These are phyloP conservation scores for Leucoptera coffeella DNA, from an alignment of 2,888 invertebrate species.

Conservation along the genomic window DNA sequence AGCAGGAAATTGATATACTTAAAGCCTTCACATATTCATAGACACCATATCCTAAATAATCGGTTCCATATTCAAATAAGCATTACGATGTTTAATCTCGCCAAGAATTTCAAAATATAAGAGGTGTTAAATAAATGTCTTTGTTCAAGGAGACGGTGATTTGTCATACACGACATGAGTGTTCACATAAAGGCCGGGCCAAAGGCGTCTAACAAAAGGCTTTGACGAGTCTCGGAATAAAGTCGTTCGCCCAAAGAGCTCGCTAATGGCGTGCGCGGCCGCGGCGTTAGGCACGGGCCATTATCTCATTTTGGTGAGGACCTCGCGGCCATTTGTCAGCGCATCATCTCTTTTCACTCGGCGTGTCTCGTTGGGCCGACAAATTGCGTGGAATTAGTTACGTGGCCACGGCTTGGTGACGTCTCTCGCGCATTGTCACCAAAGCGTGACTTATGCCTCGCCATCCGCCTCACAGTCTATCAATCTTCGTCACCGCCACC, in stretches of 20 bases:
- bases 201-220: conserved; percentile 44
- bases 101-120: conserved; percentile 19
- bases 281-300: conserved; percentile 44
- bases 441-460: too few species aligned
- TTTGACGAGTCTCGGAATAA: conserved; percentile 46
- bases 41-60: too few species aligned
- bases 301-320: conserved; percentile 50
- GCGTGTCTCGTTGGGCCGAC: conserved; percentile 37
- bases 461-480: too few species aligned
- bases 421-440: too few species aligned
- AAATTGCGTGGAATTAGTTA: conserved; percentile 49
- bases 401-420: conserved; percentile 45
- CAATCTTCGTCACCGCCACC: conserved; percentile 4
- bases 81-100: too few species aligned
- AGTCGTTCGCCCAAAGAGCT: conserved; percentile 50
- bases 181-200: conserved; percentile 42
- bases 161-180: conserved; percentile 45
- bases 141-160: conserved; percentile 28
- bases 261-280: conserved; percentile 40
- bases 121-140: conserved; percentile 23
- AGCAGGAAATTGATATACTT: too few species aligned
- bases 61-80: too few species aligned
- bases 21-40: too few species aligned
- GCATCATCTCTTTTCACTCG: conserved; percentile 47
- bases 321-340: conserved; percentile 47